Evolutionary conservation across 2,797 vertebrate species (phyloP).

Genomic region (Dromococcyx pavoninus): DNA sequence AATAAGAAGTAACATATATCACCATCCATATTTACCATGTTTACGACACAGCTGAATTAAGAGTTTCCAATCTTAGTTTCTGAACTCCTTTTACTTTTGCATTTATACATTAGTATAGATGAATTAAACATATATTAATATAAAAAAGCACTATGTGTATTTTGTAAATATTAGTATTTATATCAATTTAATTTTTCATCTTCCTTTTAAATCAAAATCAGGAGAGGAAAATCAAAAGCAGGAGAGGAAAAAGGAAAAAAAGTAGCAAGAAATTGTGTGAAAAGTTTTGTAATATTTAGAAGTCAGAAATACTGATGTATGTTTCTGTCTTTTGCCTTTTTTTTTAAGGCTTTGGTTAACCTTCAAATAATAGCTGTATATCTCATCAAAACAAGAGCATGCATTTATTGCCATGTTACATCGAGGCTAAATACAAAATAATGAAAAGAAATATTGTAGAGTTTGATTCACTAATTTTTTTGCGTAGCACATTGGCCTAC

Average conservation of each 20-base stretch:
- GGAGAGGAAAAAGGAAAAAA: neutral
- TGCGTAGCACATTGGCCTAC: neutral
- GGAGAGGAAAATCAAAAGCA: rapidly evolving
- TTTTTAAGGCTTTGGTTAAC: neutral
- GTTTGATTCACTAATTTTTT: neutral
- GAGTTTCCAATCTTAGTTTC: neutral
- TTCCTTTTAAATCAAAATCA: neutral
- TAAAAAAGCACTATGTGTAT: neutral
- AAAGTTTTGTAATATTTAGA: neutral
- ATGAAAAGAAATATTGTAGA: neutral
- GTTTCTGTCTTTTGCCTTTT: neutral
- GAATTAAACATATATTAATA: neutral
- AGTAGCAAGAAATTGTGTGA: neutral
- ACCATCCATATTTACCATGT: neutral
- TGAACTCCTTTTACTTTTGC: neutral
- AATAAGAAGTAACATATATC: neutral
- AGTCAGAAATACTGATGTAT: neutral
- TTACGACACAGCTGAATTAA: neutral
- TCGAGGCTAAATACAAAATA: neutral
- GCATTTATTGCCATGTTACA: neutral
- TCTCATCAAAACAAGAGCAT: neutral
- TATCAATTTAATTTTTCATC: neutral
- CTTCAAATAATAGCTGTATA: neutral
- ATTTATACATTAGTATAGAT: neutral
- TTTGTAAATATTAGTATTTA: neutral